A percentile compares a stretch with the other conserved stretches of the same genome.
phyloP scores from a whole-genome alignment of 2,888 invertebrate genomes.

The Heliconius ethilla region DNA sequence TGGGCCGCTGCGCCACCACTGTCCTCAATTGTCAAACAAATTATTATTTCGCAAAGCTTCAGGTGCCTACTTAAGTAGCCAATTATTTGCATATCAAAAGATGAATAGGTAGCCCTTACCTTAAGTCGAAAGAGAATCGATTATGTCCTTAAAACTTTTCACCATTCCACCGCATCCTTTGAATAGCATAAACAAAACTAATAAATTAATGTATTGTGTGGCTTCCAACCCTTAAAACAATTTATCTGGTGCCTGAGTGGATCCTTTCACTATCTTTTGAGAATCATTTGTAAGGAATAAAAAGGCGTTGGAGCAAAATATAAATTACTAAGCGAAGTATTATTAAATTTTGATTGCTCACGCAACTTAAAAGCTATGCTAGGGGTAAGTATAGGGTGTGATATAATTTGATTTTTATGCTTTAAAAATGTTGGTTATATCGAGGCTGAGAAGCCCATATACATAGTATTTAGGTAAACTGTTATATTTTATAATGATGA shows the following conservation, averaged over 20 bases:
- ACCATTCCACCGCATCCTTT: constrained; percentile 25
- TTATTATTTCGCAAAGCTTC: constrained; percentile 14
- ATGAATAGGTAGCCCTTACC: constrained; percentile 26
- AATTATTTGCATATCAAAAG: constrained; percentile 37
- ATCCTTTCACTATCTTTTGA: constrained; percentile 18
- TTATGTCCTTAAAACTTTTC: constrained; percentile 52
- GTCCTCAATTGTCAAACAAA: neutral
- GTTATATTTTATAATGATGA: neutral
- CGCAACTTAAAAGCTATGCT: constrained; percentile 14
- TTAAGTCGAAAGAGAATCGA: constrained; percentile 60
- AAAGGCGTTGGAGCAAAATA: neutral
- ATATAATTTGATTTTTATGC: neutral
- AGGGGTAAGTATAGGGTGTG: neutral
- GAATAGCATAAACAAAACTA: constrained; percentile 31
- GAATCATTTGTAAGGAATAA: constrained; percentile 26
- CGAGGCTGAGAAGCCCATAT: neutral
- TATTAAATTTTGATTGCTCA: constrained; percentile 12
- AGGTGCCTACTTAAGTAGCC: constrained; percentile 1
- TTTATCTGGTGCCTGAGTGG: constrained; percentile 18
- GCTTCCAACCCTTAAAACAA: constrained; percentile 32
- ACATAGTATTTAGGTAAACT: neutral
- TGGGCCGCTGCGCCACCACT: no score
- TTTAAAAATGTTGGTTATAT: neutral
- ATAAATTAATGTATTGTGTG: constrained; percentile 38
- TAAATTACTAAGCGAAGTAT: constrained; percentile 1